Conservation (phyloP, 2,888 invertebrate species). For the Volucella bombylans region DNA sequence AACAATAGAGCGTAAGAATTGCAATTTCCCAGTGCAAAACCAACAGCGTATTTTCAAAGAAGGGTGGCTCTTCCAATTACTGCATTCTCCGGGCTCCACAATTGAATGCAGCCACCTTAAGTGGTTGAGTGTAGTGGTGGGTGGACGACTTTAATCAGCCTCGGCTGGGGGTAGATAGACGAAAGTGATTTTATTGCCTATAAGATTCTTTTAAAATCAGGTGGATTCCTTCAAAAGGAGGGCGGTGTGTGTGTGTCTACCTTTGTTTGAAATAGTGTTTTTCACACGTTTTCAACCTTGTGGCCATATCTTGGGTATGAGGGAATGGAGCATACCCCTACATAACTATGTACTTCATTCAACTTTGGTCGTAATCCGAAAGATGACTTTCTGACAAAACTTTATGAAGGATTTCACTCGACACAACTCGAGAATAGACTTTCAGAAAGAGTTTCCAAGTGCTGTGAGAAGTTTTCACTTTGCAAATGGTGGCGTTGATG, state of each 20-base stretch:
- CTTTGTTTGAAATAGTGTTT: conserved; percentile 5
- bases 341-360: conserved; percentile 12
- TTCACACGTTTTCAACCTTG: conserved; percentile 23
- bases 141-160: conserved; percentile 26
- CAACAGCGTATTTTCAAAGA: conserved; percentile 28
- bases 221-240: conserved; percentile 1
- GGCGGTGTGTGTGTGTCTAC: neutral
- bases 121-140: neutral
- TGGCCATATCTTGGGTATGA: neutral
- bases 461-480: conserved; percentile 30
- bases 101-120: conserved; percentile 5
- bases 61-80: conserved; percentile 56
- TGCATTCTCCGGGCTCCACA: conserved; percentile 17
- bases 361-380: conserved; percentile 34
- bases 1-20: conserved; percentile 56
- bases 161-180: neutral
- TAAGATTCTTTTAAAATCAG: conserved; percentile 21
- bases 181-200: conserved; percentile 25
- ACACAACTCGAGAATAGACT: conserved; percentile 37
- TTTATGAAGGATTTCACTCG: conserved; percentile 47
- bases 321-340: neutral
- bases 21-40: conserved; percentile 61
- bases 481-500: conserved; percentile 16
- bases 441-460: conserved; percentile 41
- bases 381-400: conserved; percentile 43